A percentile compares a stretch with the other conserved stretches of the same genome.
Conservation (phyloP, 2,113 vertebrate genomes). For the Labeo rohita region DNA sequence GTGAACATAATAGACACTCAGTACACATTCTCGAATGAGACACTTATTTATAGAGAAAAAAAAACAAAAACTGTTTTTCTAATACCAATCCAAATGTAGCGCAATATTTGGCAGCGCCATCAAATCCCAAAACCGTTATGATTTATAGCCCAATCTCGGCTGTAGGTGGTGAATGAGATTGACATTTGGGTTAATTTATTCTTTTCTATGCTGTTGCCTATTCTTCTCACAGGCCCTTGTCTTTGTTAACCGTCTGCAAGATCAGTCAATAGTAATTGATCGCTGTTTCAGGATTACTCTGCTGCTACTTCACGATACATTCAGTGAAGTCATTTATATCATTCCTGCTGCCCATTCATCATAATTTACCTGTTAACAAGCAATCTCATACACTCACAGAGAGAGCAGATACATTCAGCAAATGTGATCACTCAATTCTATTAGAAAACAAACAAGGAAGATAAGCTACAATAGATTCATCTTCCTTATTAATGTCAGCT, state of each 20-base stretch:
- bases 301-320: conserved; percentile 60
- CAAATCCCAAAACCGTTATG: conserved; percentile 44
- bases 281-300: conserved; percentile 63
- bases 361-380: conserved; percentile 63
- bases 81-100: conserved; percentile 4
- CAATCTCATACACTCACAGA: conserved; percentile 58
- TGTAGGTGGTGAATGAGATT: conserved; percentile 51
- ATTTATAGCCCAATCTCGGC: conserved; percentile 58
- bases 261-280: conserved; percentile 69
- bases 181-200: conserved; percentile 51
- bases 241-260: conserved; percentile 52
- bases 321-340: conserved; percentile 66
- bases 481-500: conserved; percentile 17
- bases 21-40: background rate
- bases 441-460: conserved; percentile 32
- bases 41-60: background rate
- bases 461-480: conserved; percentile 35
- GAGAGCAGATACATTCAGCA: conserved; percentile 26
- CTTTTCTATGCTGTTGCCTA: conserved; percentile 5
- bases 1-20: background rate
- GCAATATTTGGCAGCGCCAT: conserved; percentile 25
- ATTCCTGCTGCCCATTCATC: conserved; percentile 66
- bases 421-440: conserved; percentile 22
- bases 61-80: background rate
- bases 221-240: conserved; percentile 56